These are phyloP conservation scores for Drosophila antonietae DNA, from an alignment of 2,888 invertebrate species.

Conservation along the genomic window DNA sequence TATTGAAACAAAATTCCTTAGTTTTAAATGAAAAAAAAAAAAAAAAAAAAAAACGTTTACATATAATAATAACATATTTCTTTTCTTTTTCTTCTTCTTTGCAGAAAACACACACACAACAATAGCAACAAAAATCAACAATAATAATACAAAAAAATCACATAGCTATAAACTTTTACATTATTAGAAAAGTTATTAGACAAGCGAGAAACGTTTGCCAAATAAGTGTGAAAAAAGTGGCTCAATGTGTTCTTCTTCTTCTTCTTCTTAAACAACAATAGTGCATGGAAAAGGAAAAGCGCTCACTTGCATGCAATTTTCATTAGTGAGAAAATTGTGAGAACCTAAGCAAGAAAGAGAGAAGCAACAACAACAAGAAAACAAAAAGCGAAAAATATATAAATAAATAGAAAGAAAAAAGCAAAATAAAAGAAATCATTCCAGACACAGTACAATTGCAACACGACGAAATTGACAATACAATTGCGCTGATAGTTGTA, in stretches of 20 bases:
- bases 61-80: conserved; percentile 1
- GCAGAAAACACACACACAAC: conserved; percentile 4
- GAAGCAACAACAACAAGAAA: conserved; percentile 5
- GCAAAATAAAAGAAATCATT: conserved; percentile 35
- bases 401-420: not conserved
- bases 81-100: not conserved
- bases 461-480: conserved; percentile 46
- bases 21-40: not conserved
- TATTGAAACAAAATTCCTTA: not conserved
- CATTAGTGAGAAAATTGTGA: conserved; percentile 64
- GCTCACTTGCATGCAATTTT: conserved; percentile 66
- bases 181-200: not conserved
- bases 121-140: not conserved
- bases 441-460: conserved; percentile 37
- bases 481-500: conserved; percentile 43
- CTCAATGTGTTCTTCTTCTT: conserved; percentile 23
- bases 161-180: not conserved
- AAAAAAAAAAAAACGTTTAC: too few species aligned
- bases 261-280: conserved; percentile 6
- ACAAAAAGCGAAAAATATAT: conserved; percentile 20
- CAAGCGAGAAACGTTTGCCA: conserved; percentile 17
- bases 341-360: conserved; percentile 23
- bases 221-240: conserved; percentile 47
- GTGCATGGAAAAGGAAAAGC: conserved; percentile 44
- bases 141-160: not conserved